Conservation (phyloP, 2,113 vertebrate genomes). For the Perca flavescens region DNA sequence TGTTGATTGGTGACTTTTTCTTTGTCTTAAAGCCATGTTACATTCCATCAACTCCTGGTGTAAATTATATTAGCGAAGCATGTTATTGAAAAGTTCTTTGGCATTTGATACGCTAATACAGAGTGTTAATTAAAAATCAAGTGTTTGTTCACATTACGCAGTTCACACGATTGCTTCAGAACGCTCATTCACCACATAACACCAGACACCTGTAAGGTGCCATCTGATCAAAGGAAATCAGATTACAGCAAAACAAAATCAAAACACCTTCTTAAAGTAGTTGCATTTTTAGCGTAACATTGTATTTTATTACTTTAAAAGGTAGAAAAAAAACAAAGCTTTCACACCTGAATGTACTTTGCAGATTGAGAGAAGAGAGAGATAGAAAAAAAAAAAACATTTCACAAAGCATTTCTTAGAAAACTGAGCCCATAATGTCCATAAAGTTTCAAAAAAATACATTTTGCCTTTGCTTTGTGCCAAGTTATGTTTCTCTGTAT, state of each 20-base stretch:
- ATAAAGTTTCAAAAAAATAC: slow-evolving; percentile 51
- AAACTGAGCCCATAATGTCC: slow-evolving; percentile 33
- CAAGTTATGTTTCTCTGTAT: slow-evolving; percentile 78
- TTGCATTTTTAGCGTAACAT: background rate
- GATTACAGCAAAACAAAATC: slow-evolving; percentile 26
- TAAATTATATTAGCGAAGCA: slow-evolving; percentile 54
- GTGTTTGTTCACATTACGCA: slow-evolving; percentile 65
- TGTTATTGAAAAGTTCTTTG: slow-evolving; percentile 59
- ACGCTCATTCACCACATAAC: slow-evolving; percentile 43
- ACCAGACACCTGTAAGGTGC: slow-evolving; percentile 58
- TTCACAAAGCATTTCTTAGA: slow-evolving; percentile 24
- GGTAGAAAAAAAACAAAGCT: background rate
- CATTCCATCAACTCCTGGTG: slow-evolving; percentile 33
- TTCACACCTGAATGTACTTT: background rate
- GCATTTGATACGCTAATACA: slow-evolving; percentile 75
- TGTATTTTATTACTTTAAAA: slow-evolving; percentile 15
- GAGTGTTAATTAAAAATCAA: slow-evolving; percentile 70
- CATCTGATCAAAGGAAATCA: slow-evolving; percentile 55
- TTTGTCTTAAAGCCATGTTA: slow-evolving; percentile 47
- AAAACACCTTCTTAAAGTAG: background rate
- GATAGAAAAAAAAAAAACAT: background rate
- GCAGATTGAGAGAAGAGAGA: background rate
- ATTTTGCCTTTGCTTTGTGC: slow-evolving; percentile 60
- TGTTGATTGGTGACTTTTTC: slow-evolving; percentile 34
- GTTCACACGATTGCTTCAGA: slow-evolving; percentile 64